Conservation (phyloP, 1,140 invertebrate genomes). For the Venturia canescens region DNA sequence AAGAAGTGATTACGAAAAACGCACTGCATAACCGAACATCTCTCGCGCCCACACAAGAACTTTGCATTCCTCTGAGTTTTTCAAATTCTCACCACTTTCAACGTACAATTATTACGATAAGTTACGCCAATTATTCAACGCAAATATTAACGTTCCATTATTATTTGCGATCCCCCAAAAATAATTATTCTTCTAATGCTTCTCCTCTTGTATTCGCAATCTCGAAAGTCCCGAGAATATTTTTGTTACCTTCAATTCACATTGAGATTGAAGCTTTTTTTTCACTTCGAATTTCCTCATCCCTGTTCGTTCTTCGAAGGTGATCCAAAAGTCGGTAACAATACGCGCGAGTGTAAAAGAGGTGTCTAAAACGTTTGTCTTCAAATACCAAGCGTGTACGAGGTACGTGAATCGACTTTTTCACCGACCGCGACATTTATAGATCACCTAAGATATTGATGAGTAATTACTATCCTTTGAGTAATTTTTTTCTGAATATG, state of each 20-base stretch:
- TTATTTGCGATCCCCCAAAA: no score
- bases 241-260: not conserved
- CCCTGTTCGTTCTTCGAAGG: not conserved
- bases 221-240: not conserved
- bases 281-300: not conserved
- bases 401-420: no score
- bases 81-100: conserved; percentile 23
- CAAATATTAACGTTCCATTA: not conserved
- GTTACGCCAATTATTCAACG: not conserved
- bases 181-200: no score
- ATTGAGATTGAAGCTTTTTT: not conserved
- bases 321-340: no score
- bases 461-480: no score
- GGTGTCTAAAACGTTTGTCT: no score
- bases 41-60: conserved; percentile 1
- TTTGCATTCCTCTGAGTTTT: conserved; percentile 32
- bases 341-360: no score
- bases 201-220: no score
- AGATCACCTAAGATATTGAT: no score
- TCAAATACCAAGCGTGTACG: no score
- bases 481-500: not conserved
- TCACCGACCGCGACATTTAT: no score
- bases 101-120: conserved; percentile 12
- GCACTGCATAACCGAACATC: not conserved
- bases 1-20: not conserved